Evolutionary conservation across 2,797 vertebrate genomes (phyloP).

Genomic region (Dicrostonyx torquatus): DNA sequence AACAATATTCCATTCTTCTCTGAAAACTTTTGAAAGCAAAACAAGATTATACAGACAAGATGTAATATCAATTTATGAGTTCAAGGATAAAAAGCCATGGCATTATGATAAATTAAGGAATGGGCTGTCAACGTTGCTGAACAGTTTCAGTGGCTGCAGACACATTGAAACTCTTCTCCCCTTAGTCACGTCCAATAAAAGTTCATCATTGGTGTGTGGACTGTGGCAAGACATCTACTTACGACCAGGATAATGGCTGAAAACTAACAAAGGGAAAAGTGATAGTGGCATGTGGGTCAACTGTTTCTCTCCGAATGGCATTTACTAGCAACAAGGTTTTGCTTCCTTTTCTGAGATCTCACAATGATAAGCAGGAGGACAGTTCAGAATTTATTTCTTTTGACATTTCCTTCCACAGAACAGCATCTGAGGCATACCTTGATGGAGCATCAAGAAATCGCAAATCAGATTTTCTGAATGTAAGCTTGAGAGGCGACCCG

Average conservation of each 20-base stretch:
- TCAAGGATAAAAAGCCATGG: neutral
- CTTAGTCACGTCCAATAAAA: neutral
- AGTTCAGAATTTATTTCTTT: conserved; percentile 8
- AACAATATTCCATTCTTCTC: neutral
- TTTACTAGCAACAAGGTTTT: neutral
- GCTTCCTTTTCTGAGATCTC: conserved; percentile 33
- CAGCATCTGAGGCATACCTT: neutral
- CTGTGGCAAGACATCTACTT: neutral
- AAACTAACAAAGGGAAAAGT: neutral
- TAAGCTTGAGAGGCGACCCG: neutral
- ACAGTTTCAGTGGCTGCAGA: neutral
- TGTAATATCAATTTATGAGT: neutral
- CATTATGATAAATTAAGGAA: neutral
- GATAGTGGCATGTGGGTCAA: neutral
- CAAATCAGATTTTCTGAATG: conserved; percentile 2
- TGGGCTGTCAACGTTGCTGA: neutral
- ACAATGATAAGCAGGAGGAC: neutral
- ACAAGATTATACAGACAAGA: neutral
- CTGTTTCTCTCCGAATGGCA: neutral
- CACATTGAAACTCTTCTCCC: neutral
- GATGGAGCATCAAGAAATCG: neutral
- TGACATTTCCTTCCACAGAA: conserved; percentile 34
- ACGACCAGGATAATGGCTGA: neutral
- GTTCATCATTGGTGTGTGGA: neutral
- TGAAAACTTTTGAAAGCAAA: conserved; percentile 17